Evolutionary conservation across 1,140 invertebrate species (phyloP).

Genomic region (Maniola jurtina): DNA sequence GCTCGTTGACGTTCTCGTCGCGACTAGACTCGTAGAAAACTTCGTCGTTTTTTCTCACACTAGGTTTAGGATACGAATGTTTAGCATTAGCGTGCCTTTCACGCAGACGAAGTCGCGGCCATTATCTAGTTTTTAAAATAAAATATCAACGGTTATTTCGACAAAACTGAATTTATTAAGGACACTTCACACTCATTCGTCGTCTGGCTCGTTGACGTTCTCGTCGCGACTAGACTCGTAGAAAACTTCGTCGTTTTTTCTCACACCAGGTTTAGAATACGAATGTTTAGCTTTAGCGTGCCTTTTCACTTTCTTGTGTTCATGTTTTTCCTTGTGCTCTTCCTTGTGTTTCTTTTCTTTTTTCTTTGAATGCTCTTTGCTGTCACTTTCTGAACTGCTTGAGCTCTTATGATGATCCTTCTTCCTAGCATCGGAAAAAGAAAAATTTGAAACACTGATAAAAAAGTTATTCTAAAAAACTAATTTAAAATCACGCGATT

Average conservation of each 20-base stretch:
- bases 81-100: too few species aligned
- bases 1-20: conserved; percentile 64
- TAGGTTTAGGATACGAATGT: too few species aligned
- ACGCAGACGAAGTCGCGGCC: too few species aligned
- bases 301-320: conserved; percentile 27
- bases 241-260: conserved; percentile 37
- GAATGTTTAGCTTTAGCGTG: too few species aligned
- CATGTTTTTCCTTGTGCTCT: conserved; percentile 26
- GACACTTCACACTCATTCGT: conserved; percentile 19
- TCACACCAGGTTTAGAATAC: conserved; percentile 22
- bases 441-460: not conserved
- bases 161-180: conserved; percentile 5
- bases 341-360: conserved; percentile 33
- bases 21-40: conserved; percentile 58
- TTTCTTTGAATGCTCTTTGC: conserved; percentile 28
- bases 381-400: conserved; percentile 15
- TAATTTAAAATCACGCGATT: not conserved
- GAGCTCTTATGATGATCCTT: conserved; percentile 14
- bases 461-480: not conserved
- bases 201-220: conserved; percentile 59
- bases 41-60: conserved; percentile 31
- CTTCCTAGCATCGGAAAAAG: conserved; percentile 4
- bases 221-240: conserved; percentile 64
- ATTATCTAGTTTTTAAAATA: not conserved
- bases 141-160: not conserved